Base-by-base conservation (phyloP, 2,888 invertebrate genomes). In the Drosophila macrospina region DNA sequence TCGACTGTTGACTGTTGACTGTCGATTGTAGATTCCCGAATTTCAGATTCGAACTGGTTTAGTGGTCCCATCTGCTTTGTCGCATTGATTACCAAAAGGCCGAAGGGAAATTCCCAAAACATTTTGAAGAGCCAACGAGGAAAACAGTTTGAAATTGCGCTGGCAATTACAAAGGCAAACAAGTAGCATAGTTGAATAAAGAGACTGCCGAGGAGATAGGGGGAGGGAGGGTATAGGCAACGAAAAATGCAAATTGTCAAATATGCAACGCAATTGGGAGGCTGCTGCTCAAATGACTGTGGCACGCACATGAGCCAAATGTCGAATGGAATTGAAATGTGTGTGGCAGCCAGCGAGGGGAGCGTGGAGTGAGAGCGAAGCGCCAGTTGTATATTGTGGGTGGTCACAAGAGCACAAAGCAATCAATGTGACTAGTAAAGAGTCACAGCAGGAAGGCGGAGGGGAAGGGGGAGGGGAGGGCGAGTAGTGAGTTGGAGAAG, bases 221-320 rank as follows among this genome's bases (percentile, higher is more conserved):
- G 24, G 5, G 37, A 34, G 47, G 1, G 15, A 10, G 45, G 30
- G 16, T 11, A 20, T 32, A 48, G 62, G 75, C 50, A 67, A 52
- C 57, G 63, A 69, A 68, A 85, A 77, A 88, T 79, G 86, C 66
- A 77, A 83, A 80, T 86, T 83, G 83, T 75, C 64, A 77, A 82
- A 69, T 79, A 77, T 74, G 80, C 80, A 79, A 68, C 67, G 64
- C 69, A 86, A 66, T 64, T 74, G 65, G 65, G 66, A 62, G 47
- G 55, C 57, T 59, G 67, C 13, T 39, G 0, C n/a, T 34, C 42
- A 48, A 44, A 39, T 37, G 48, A 51, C 51, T 28, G 36, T 51
- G 51, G 36, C 45, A 61, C 55, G 41, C 54, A 57, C 63, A 64
- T 60, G 68, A 37, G 50, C 55, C 62, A 44, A 67, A 72, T 68